Evolutionary conservation across 2,797 vertebrate genomes (phyloP).

Genomic region (Sphenopsis melanotis): DNA sequence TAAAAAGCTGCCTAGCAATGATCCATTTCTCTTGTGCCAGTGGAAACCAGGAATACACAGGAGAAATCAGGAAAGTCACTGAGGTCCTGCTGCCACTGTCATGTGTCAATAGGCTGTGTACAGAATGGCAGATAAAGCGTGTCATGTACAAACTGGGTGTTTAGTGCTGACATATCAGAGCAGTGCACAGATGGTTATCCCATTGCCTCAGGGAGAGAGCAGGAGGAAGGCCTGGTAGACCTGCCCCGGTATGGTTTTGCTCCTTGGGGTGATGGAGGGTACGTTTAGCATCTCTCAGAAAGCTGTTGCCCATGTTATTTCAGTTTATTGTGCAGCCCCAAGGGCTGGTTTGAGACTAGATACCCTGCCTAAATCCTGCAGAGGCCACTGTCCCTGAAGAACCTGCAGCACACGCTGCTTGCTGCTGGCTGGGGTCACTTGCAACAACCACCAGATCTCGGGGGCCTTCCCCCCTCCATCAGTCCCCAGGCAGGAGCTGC

Average conservation of each 20-base stretch:
- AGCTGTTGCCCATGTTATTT: neutral
- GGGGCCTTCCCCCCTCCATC: neutral
- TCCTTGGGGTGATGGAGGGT: neutral
- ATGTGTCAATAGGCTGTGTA: slow-evolving; percentile 7
- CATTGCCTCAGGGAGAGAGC: neutral
- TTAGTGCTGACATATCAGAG: slow-evolving; percentile 33
- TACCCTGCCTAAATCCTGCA: neutral
- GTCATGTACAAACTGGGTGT: neutral
- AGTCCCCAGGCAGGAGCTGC: neutral
- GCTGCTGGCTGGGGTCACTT: neutral
- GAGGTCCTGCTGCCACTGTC: neutral
- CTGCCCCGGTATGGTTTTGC: neutral
- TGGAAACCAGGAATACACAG: slow-evolving; percentile 22
- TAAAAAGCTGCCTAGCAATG: neutral
- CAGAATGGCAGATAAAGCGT: neutral
- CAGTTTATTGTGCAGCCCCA: neutral
- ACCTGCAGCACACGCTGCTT: neutral
- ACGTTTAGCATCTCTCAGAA: neutral
- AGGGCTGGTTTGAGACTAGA: neutral
- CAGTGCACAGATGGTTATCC: neutral
- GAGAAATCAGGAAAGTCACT: slow-evolving; percentile 42
- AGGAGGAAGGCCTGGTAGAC: slow-evolving; percentile 3
- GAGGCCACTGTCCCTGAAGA: neutral
- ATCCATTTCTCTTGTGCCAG: neutral
- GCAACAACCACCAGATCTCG: neutral